Conservation (phyloP, 1,140 invertebrate species). For the Rhizoglyphus robini region DNA sequence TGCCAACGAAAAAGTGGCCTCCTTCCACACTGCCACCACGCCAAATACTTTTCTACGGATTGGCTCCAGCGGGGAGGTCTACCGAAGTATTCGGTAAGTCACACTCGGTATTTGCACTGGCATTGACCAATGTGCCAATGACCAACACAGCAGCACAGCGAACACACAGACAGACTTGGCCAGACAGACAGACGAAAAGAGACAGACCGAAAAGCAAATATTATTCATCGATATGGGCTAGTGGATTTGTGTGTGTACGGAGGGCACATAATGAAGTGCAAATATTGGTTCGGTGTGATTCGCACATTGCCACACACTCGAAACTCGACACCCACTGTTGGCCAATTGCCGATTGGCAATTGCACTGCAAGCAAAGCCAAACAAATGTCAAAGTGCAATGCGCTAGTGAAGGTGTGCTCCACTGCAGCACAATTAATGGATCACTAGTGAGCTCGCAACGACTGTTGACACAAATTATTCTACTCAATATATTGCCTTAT, state of each 20-base stretch:
- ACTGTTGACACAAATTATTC: too few species aligned
- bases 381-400: too few species aligned
- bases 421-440: too few species aligned
- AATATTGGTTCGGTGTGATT: too few species aligned
- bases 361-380: too few species aligned
- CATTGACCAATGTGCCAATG: neutral
- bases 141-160: neutral
- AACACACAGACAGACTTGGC: neutral
- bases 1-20: constrained; percentile 43
- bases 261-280: too few species aligned
- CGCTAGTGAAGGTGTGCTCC: too few species aligned
- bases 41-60: constrained; percentile 43
- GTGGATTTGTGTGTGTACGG: neutral
- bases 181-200: neutral
- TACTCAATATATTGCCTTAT: too few species aligned
- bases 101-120: neutral
- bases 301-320: too few species aligned
- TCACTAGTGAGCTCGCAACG: too few species aligned
- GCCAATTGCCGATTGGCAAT: too few species aligned
- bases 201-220: neutral
- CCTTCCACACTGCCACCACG: constrained; percentile 42
- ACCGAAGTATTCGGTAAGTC: constrained; percentile 37
- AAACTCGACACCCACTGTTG: too few species aligned
- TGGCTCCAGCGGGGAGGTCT: constrained; percentile 35
- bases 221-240: neutral